These are phyloP conservation scores for Euschistus heros DNA, from an alignment of 1,140 invertebrate genomes.

Conservation along the genomic window DNA sequence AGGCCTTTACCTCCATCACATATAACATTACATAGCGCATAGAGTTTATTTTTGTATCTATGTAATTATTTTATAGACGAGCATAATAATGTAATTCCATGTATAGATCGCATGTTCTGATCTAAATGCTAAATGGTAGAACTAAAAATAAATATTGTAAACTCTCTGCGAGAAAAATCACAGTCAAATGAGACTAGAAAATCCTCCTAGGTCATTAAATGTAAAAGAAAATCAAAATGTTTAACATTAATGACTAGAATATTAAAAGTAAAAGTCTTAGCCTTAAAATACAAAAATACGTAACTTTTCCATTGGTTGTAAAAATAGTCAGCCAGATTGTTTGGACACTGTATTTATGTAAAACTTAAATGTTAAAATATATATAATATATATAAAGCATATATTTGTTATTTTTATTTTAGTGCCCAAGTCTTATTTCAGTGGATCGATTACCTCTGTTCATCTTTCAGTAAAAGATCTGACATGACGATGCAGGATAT, in stretches of 20 bases:
- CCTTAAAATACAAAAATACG: not conserved
- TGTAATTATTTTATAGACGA: no score
- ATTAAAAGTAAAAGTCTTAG: slow-evolving; percentile 3
- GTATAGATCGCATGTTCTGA: no score
- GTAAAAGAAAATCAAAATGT: not conserved
- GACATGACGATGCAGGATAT: not conserved
- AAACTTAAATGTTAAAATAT: slow-evolving; percentile 2
- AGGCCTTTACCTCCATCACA: no score
- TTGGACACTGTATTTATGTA: slow-evolving; percentile 8
- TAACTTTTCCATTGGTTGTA: not conserved
- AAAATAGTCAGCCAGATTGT: not conserved
- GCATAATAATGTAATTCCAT: no score
- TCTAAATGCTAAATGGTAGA: not conserved
- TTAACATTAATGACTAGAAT: not conserved
- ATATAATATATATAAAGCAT: not conserved
- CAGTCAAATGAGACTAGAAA: slow-evolving; percentile 1
- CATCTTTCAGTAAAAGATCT: not conserved
- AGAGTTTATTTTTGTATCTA: no score
- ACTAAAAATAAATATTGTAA: not conserved
- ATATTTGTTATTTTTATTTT: not conserved
- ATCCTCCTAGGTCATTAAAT: not conserved
- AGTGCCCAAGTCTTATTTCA: not conserved
- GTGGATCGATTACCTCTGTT: not conserved
- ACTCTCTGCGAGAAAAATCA: slow-evolving; percentile 9
- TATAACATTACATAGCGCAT: no score